Percentiles rank a stretch among this genome's conserved stretches.
Evolutionary conservation across 2,113 vertebrate species (phyloP).

Genomic region (Vulpes vulpes): DNA sequence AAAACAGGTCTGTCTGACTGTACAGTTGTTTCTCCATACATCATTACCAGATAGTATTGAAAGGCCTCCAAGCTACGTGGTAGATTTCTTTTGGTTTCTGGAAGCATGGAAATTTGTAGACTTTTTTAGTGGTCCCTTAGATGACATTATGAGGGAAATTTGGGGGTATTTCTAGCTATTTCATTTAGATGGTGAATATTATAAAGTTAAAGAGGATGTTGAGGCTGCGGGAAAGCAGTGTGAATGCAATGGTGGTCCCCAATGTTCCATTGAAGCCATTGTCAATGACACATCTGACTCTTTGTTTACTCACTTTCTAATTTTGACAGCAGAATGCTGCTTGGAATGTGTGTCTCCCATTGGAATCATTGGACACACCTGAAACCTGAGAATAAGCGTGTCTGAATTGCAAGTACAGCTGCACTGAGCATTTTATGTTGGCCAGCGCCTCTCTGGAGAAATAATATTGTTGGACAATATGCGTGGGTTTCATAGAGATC

Average conservation of each 20-base stretch:
- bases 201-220: not conserved
- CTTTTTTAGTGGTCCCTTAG: not conserved
- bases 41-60: not conserved
- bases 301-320: not conserved
- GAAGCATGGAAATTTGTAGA: not conserved
- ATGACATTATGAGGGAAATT: not conserved
- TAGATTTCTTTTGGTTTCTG: not conserved
- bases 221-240: not conserved
- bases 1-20: not conserved
- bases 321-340: not conserved
- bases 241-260: too few relatives aligned
- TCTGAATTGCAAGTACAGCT: not conserved
- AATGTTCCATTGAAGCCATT: not conserved
- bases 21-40: not conserved
- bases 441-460: not conserved
- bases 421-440: not conserved
- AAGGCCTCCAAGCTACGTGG: not conserved
- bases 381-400: not conserved
- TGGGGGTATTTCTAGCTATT: not conserved
- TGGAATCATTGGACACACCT: not conserved
- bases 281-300: not conserved
- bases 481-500: not conserved
- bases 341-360: not conserved
- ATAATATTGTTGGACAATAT: not conserved
- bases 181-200: not conserved